These are phyloP conservation scores for Xestia c-nigrum DNA, from an alignment of 2,888 invertebrate species.

Conservation along the genomic window DNA sequence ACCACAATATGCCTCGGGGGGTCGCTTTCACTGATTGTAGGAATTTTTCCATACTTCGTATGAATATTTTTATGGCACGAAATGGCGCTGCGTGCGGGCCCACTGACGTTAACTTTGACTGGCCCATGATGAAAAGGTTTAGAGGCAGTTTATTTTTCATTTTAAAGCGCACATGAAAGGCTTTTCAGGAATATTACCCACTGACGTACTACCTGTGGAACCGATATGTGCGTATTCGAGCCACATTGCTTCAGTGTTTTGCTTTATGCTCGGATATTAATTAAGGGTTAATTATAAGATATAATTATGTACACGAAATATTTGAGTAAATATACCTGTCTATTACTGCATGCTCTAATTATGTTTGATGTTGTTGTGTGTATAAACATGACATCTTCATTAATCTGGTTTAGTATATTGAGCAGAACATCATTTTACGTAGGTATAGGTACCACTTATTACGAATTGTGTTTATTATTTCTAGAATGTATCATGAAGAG, in stretches of 20 bases:
- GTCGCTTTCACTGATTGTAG: slow-evolving; percentile 87
- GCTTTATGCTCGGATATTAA: slow-evolving; percentile 35
- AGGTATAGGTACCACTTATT: too few species aligned
- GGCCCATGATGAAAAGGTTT: slow-evolving; percentile 69
- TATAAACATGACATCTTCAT: slow-evolving; percentile 33
- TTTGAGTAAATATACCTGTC: slow-evolving; percentile 16
- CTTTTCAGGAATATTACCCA: slow-evolving; percentile 57
- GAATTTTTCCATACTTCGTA: slow-evolving; percentile 83
- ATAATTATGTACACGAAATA: slow-evolving; percentile 26
- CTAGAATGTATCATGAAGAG: background rate
- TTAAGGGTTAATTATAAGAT: slow-evolving; percentile 32
- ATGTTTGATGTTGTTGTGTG: slow-evolving; percentile 9
- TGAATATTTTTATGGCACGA: slow-evolving; percentile 82
- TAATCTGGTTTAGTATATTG: slow-evolving; percentile 1
- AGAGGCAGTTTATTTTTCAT: slow-evolving; percentile 61
- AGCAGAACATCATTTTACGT: background rate
- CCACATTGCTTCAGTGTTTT: slow-evolving; percentile 42
- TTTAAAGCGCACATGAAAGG: slow-evolving; percentile 59
- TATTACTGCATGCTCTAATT: slow-evolving; percentile 27
- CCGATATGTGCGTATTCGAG: slow-evolving; percentile 33
- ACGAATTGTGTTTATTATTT: background rate
- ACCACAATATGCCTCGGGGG: slow-evolving; percentile 87
- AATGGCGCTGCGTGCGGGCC: slow-evolving; percentile 65
- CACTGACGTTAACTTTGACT: slow-evolving; percentile 67
- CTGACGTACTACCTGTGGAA: slow-evolving; percentile 41